Evolutionary conservation across 2,797 vertebrate genomes (phyloP).

Genomic region (Melanotaenia trifasciata): DNA sequence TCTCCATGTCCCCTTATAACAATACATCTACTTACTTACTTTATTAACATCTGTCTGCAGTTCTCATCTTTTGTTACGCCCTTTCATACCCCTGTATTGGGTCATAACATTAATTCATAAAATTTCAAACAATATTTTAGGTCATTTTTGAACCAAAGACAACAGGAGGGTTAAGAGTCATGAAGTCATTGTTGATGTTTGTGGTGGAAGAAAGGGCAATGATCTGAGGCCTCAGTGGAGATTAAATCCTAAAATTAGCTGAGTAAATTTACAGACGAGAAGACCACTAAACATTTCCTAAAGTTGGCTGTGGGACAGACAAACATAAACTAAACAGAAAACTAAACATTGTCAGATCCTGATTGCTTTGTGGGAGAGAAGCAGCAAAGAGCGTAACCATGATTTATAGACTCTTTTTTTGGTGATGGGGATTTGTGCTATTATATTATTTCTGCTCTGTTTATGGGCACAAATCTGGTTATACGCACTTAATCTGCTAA

Average conservation of each 20-base stretch:
- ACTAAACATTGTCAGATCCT: conserved; percentile 6
- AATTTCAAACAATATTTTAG: no score
- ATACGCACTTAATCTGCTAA: conserved; percentile 42
- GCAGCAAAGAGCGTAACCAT: neutral
- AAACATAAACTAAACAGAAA: conserved; percentile 1
- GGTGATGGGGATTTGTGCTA: conserved; percentile 5
- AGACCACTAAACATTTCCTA: neutral
- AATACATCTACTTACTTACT: no score
- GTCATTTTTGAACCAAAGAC: no score
- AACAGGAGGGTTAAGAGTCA: neutral
- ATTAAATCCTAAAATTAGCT: conserved; percentile 45
- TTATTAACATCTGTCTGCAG: no score
- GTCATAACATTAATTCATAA: no score
- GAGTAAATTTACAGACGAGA: neutral
- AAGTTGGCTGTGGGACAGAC: neutral
- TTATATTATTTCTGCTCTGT: conserved; percentile 34
- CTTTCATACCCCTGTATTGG: no score
- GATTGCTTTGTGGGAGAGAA: conserved; percentile 19
- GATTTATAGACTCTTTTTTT: conserved; percentile 3
- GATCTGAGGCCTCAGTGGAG: neutral
- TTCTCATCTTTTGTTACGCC: no score
- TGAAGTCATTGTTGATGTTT: conserved; percentile 13
- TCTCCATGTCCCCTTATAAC: no score
- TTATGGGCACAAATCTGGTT: conserved; percentile 48
- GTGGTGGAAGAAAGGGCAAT: conserved; percentile 26